Base-by-base conservation (phyloP, 2,797 vertebrate species). In the Sebastes trivittatus region DNA sequence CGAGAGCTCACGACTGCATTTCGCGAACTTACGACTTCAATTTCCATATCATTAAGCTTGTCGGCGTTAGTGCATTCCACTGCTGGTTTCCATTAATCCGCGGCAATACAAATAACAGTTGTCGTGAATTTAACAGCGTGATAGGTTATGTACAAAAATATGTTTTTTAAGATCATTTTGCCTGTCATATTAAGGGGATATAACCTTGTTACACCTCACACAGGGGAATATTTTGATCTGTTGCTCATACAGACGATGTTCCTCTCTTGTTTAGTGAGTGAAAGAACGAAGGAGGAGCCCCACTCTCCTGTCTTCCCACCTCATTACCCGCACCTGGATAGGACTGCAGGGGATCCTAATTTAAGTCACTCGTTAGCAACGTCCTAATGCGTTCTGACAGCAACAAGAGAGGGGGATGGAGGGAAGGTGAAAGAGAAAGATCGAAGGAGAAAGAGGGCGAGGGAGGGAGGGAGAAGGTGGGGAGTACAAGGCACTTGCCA, bases 261-360 rank as follows among this genome's bases (percentile, higher is more conserved):
- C 58, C 59, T 79, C 64, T 80, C 36, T 75, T 75, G 79, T 88
- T 88, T 68, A 54, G 82, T 38, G 69, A 85, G 65, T 75, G 66
- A 86, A 84, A 79, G 70, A 85, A 81, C 6, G 52, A 30, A 85
- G 81, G 87, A 83, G 87, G 83, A 89, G 90, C 60, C 67, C 76
- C 84, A 72, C 69, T 89, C 87, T 88, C 83, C 75, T 58, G 76
- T 86, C 85, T 92, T 88, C 90, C 81, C 88, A 90, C 85, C 91
- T 93, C 93, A 94, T 94, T 93, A 93, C 86, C 89, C 78, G 77
- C 93, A 95, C 94, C 94, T 95, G 94, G 85, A 86, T 77, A 58
- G 75, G 89, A 87, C 89, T 89, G 82, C 75, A 67, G 90, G 88
- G 89, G 81, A 88, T 90, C 89, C 91, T 94, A 89, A 93, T 94